Base-by-base conservation (phyloP, 2,888 invertebrate species). In the Poecilus cupreus region DNA sequence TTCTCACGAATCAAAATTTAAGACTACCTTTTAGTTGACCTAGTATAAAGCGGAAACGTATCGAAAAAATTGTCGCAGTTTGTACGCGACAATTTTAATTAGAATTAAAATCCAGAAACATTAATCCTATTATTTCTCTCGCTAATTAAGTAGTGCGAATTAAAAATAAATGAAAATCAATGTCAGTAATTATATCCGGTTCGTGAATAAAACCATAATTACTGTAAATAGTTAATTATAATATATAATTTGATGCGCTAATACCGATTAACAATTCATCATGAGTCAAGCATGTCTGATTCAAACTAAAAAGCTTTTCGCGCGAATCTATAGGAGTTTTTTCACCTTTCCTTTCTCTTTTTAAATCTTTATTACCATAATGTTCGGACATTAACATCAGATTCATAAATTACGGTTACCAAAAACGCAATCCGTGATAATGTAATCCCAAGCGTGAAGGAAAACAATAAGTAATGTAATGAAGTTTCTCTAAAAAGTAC, bases 271-370 rank as follows among this genome's bases (percentile, higher is more conserved):
- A 68, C 39, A 68, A 68, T 60, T 68, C 68, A 68, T 68, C 39
- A 18, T 68, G 68, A 68, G 39, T 68, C 39, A 68, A 68, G 37
- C 68, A 37, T 60, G 26, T 37, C 68, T 16, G 13, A 72, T 26
- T 20, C 43, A 26, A 72, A 76, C 37, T 57, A 76, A 37, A 37
- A 22, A 8, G 5, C 13, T 13, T 37, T 68, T 37, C 32, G 26
- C 49, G 75, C 51, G 51, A 57, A 57, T 57, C 20, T 39, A 70
- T 39, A 70, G 24, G 13, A 78, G 78, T 79, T 70, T 80, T 80
- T 80, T 70, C 39, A 72, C 57, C 57, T 57, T 37, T 54, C 54
- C 80, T 80, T 80, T 80, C 80, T 80, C 80, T 80, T 57, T 77
- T 77, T 60, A 60, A 77, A 72, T 32, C 16, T 43, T 70, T 46